Evolutionary conservation across 1,140 invertebrate species (phyloP).

Genomic region (Drosophila santomea): DNA sequence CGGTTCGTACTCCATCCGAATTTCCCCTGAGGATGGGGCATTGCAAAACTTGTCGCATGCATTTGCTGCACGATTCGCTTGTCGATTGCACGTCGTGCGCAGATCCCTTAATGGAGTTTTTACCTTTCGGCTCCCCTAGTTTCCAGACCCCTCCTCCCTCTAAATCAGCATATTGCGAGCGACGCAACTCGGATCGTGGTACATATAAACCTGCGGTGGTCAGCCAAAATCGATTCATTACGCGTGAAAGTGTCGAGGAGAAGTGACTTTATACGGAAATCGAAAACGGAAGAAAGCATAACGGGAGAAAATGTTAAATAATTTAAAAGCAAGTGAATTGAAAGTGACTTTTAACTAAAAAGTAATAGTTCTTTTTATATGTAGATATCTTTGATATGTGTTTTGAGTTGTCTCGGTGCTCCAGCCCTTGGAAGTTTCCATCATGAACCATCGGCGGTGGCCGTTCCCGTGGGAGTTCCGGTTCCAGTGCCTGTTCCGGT

Average conservation of each 20-base stretch:
- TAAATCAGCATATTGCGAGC: slow-evolving; percentile 46
- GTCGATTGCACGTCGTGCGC: slow-evolving; percentile 70
- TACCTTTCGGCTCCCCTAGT: slow-evolving; percentile 32
- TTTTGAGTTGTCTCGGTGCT: slow-evolving; percentile 13
- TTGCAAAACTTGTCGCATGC: slow-evolving; percentile 75
- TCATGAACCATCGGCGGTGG: slow-evolving; percentile 28
- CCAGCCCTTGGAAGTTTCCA: slow-evolving; percentile 30
- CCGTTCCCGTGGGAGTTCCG: slow-evolving; percentile 29
- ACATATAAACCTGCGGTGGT: slow-evolving; percentile 65
- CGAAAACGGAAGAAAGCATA: slow-evolving; percentile 33
- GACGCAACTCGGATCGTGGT: slow-evolving; percentile 38
- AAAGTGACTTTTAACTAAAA: background rate
- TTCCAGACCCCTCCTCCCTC: slow-evolving; percentile 13
- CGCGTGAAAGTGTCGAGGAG: slow-evolving; percentile 65
- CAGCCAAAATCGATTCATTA: slow-evolving; percentile 69
- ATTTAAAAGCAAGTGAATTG: slow-evolving; percentile 32
- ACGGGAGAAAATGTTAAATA: slow-evolving; percentile 42
- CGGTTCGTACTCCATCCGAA: background rate
- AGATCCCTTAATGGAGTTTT: slow-evolving; percentile 73
- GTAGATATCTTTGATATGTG: slow-evolving; percentile 13
- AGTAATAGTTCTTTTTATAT: background rate
- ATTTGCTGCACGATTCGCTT: slow-evolving; percentile 77
- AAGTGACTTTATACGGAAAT: slow-evolving; percentile 43
- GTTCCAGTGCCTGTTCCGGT: slow-evolving; percentile 38
- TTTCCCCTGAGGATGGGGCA: slow-evolving; percentile 25